Conservation (phyloP, 2,888 invertebrate genomes). For the Melolontha melolontha region DNA sequence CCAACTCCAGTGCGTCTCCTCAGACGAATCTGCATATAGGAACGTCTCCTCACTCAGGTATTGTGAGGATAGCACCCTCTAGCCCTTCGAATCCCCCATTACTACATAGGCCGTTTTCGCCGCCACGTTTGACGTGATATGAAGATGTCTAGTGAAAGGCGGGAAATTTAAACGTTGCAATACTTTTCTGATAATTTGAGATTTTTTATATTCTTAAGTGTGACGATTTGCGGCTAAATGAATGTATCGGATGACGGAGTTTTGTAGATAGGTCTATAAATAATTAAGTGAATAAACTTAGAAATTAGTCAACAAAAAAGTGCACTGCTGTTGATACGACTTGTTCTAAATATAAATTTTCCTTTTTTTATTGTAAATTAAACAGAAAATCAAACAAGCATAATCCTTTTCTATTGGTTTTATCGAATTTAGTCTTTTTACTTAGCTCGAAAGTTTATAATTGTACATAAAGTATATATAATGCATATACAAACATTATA, state of each 20-base stretch:
- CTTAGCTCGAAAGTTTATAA: constrained; percentile 21
- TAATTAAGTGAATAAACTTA: constrained; percentile 29
- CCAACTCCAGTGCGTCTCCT: constrained; percentile 55
- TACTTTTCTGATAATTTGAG: constrained; percentile 34
- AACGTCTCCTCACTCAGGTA: constrained; percentile 56
- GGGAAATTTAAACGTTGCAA: constrained; percentile 40
- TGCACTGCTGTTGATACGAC: constrained; percentile 24
- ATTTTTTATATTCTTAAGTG: constrained; percentile 38
- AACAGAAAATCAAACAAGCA: constrained; percentile 11
- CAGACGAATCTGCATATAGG: constrained; percentile 56
- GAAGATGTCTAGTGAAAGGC: constrained; percentile 42
- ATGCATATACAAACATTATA: constrained; percentile 25
- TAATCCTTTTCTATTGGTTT: constrained; percentile 5
- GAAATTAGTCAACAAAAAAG: constrained; percentile 23
- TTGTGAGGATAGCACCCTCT: constrained; percentile 63
- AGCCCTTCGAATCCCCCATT: constrained; percentile 58
- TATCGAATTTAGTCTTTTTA: constrained; percentile 12
- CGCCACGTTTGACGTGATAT: constrained; percentile 65
- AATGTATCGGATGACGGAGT: constrained; percentile 18
- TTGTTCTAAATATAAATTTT: neutral
- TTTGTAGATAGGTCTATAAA: constrained; percentile 44
- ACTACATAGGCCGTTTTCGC: constrained; percentile 65
- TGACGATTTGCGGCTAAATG: constrained; percentile 9
- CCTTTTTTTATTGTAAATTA: constrained; percentile 8
- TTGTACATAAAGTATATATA: constrained; percentile 39